Evolutionary conservation across 2,888 invertebrate species (phyloP).

Genomic region (Cephus pulcher): DNA sequence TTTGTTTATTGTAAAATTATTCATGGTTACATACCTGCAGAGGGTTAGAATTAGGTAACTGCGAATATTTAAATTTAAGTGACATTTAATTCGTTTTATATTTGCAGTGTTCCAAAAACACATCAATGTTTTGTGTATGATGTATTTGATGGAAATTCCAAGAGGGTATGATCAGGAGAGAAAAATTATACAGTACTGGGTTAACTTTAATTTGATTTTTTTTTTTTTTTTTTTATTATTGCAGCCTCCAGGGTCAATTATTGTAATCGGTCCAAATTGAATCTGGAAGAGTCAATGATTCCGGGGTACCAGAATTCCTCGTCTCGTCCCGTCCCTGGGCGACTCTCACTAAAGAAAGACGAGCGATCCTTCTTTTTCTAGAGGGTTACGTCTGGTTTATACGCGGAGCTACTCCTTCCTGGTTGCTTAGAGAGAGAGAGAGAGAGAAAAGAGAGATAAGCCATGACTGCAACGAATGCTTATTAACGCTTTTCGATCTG

Average conservation of each 20-base stretch:
- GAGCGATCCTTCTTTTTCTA: background rate
- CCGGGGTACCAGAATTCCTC: background rate
- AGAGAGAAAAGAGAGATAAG: background rate
- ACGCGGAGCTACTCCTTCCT: background rate
- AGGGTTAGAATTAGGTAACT: too few species aligned
- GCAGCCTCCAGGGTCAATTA: background rate
- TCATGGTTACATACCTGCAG: too few species aligned
- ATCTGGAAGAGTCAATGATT: background rate
- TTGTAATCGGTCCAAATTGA: background rate
- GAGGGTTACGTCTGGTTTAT: background rate
- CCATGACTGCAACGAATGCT: background rate
- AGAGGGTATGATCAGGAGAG: too few species aligned
- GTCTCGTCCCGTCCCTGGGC: background rate
- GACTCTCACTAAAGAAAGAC: background rate
- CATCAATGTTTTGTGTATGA: too few species aligned
- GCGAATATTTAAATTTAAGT: too few species aligned
- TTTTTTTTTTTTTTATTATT: too few species aligned
- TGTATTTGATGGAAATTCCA: too few species aligned
- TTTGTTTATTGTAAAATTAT: too few species aligned
- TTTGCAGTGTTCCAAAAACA: too few species aligned
- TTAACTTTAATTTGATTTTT: too few species aligned
- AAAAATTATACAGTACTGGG: too few species aligned
- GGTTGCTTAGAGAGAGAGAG: background rate
- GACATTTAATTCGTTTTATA: too few species aligned
- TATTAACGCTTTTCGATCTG: background rate